Evolutionary conservation across 2,888 invertebrate species (phyloP).

Genomic region (Caenorhabditis sp.): DNA sequence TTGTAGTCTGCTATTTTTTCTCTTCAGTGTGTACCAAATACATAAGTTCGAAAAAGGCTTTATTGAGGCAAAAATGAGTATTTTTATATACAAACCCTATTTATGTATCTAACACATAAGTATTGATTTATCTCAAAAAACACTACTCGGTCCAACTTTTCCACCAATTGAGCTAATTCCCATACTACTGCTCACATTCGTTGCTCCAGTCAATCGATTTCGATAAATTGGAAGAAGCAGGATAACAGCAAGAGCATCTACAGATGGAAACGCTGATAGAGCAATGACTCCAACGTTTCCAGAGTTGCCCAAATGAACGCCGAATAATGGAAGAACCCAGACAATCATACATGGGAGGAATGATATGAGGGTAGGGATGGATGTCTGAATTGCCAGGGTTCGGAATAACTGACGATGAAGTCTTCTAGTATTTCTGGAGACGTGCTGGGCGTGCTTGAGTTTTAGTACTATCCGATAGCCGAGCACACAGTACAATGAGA

Average conservation of each 20-base stretch:
- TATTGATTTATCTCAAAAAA: too few relatives aligned
- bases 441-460: background rate
- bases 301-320: background rate
- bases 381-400: background rate
- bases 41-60: too few relatives aligned
- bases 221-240: background rate
- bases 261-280: background rate
- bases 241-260: background rate
- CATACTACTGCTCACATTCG: too few relatives aligned
- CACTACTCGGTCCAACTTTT: too few relatives aligned
- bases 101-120: too few relatives aligned
- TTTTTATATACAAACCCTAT: too few relatives aligned
- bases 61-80: too few relatives aligned
- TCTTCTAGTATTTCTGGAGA: background rate
- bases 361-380: background rate
- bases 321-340: background rate
- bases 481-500: too few relatives aligned
- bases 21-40: too few relatives aligned
- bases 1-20: too few relatives aligned
- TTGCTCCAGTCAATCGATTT: background rate
- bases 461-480: background rate
- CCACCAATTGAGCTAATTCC: too few relatives aligned
- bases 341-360: background rate
- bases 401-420: background rate
- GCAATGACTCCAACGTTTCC: background rate